Percentiles rank a stretch among this genome's conserved stretches.
Conservation (phyloP, 2,797 vertebrate species). For the Takifugu rubripes region DNA sequence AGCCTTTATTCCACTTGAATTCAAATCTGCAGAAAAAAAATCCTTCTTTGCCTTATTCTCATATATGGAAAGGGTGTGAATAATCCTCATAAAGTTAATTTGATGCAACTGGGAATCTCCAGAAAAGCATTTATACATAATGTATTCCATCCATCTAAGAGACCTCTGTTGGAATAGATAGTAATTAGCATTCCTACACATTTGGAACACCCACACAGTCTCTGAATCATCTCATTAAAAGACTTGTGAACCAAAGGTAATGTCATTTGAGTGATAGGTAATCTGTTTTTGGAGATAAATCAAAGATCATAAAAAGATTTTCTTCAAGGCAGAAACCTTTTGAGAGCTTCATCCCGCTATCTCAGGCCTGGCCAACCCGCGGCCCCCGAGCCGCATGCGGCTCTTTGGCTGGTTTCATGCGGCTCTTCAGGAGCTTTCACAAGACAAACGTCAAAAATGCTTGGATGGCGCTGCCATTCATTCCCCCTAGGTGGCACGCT, state of each 20-base stretch:
- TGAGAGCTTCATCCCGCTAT: conserved; percentile 51
- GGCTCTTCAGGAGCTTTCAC: too few relatives aligned
- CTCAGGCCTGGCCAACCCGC: background rate
- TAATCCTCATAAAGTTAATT: conserved; percentile 48
- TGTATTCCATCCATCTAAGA: conserved; percentile 62
- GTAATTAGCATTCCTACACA: conserved; percentile 53
- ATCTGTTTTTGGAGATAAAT: conserved; percentile 72
- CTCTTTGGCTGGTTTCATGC: too few relatives aligned
- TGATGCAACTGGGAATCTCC: conserved; percentile 46
- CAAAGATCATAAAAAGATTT: conserved; percentile 76
- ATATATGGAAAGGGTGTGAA: conserved; percentile 6
- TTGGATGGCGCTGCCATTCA: too few relatives aligned
- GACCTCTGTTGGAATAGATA: conserved; percentile 66
- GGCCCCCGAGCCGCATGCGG: too few relatives aligned
- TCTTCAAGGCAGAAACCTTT: conserved; percentile 69
- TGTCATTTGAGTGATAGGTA: conserved; percentile 71
- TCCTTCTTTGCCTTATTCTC: too few relatives aligned
- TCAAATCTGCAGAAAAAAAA: background rate
- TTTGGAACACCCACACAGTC: conserved; percentile 59
- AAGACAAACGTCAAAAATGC: too few relatives aligned
- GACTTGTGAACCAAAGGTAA: conserved; percentile 67
- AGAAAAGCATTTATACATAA: conserved; percentile 58
- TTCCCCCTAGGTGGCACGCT: too few relatives aligned
- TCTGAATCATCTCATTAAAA: conserved; percentile 64
- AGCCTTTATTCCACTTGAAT: conserved; percentile 45